Evolutionary conservation across 2,888 invertebrate genomes (phyloP).

Genomic region (Panorpa germanica): DNA sequence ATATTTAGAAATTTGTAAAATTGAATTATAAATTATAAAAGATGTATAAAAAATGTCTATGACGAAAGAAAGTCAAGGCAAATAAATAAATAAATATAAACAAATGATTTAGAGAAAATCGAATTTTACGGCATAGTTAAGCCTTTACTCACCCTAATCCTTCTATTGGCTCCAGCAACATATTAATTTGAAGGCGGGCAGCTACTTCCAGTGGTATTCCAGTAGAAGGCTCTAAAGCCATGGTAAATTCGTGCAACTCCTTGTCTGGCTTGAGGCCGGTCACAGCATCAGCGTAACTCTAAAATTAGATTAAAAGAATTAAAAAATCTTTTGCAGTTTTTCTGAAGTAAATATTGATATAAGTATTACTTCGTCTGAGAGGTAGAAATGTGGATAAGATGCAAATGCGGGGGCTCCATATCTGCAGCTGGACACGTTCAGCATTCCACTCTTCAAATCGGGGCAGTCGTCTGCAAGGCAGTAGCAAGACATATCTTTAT

Average conservation of each 20-base stretch:
- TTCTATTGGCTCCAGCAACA: constrained; percentile 31
- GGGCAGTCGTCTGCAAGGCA: constrained; percentile 34
- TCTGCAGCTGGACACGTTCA: constrained; percentile 55
- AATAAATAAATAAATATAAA: background rate
- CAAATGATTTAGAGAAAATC: background rate
- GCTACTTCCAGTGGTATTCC: constrained; percentile 58
- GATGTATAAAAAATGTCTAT: no score
- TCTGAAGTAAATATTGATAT: no score
- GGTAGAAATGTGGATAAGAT: constrained; percentile 65
- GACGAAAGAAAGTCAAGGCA: no score
- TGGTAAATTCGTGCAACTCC: constrained; percentile 39
- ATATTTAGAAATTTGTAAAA: no score
- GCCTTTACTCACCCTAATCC: constrained; percentile 29
- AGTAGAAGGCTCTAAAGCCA: constrained; percentile 53
- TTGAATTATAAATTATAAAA: no score
- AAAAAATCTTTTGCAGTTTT: no score
- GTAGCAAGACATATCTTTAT: constrained; percentile 45
- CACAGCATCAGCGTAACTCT: constrained; percentile 37
- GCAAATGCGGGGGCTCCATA: constrained; percentile 69
- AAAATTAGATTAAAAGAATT: no score
- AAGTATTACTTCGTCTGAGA: constrained; percentile 55
- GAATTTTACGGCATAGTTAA: background rate
- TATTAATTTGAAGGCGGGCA: constrained; percentile 63
- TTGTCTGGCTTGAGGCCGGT: constrained; percentile 45
- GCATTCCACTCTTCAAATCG: constrained; percentile 33